Conservation (phyloP, 2,888 invertebrate species). For the Ormia ochracea region DNA sequence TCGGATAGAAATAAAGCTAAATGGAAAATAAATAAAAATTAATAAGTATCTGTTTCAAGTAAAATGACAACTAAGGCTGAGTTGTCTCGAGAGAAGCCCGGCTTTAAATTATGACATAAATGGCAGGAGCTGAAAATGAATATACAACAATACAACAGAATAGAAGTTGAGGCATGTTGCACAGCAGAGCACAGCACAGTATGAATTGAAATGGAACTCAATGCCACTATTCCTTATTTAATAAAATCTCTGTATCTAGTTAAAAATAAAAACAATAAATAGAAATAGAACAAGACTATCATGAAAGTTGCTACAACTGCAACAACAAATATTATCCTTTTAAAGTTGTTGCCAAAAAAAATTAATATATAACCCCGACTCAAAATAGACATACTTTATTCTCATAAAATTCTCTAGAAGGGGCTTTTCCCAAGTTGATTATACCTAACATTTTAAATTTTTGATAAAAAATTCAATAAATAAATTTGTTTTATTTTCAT, state of each 20-base stretch:
- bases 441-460: neutral
- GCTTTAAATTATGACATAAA: slow-evolving; percentile 28
- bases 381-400: neutral
- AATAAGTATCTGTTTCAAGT: neutral
- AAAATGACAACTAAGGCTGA: slow-evolving; percentile 38
- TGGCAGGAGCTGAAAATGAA: slow-evolving; percentile 33
- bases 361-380: neutral
- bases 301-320: neutral
- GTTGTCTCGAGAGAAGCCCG: neutral
- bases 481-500: neutral
- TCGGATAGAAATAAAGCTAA: neutral
- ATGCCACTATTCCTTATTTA: slow-evolving; percentile 8
- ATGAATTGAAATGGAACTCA: slow-evolving; percentile 12
- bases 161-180: neutral
- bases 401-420: neutral
- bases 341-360: slow-evolving; percentile 3
- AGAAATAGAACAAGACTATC: neutral
- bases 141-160: neutral
- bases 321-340: slow-evolving; percentile 7
- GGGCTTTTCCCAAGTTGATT: neutral
- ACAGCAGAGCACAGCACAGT: neutral
- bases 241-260: neutral
- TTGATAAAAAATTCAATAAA: neutral
- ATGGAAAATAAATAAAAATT: neutral
- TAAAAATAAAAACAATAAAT: neutral